These are phyloP conservation scores for Macrocentrus cingulum DNA, from an alignment of 1,140 invertebrate genomes.

Conservation along the genomic window DNA sequence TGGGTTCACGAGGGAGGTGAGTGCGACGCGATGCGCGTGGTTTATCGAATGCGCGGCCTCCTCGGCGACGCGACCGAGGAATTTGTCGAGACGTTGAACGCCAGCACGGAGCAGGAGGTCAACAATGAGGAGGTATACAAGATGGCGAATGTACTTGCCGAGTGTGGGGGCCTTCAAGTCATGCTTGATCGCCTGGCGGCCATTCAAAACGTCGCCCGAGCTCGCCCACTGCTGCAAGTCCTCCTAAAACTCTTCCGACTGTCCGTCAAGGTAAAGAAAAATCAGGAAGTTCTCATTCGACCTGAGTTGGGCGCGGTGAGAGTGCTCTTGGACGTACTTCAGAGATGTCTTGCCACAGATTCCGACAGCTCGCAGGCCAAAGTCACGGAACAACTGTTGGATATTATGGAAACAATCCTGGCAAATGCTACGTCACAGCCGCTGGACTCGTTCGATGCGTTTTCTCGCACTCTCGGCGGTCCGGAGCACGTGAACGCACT, in stretches of 20 bases:
- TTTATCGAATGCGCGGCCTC: constrained; percentile 97
- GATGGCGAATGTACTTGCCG: constrained; percentile 72
- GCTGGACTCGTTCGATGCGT: constrained; percentile 73
- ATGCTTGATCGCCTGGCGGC: constrained; percentile 57
- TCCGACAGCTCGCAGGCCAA: constrained; percentile 66
- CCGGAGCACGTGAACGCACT: constrained; percentile 83
- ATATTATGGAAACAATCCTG: constrained; percentile 91
- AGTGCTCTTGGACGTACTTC: constrained; percentile 69
- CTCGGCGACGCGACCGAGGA: constrained; percentile 98
- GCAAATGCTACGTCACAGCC: constrained; percentile 83
- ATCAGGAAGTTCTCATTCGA: constrained; percentile 70
- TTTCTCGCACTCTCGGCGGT: constrained; percentile 82
- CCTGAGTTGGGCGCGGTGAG: constrained; percentile 71
- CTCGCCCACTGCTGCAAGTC: constrained; percentile 79
- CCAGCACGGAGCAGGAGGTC: constrained; percentile 85
- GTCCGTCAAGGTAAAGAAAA: constrained; percentile 76
- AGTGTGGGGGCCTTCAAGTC: constrained; percentile 85
- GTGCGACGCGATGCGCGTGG: constrained; percentile 93
- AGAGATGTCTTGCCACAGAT: constrained; percentile 67
- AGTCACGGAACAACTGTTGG: constrained; percentile 81
- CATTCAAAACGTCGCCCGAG: constrained; percentile 72
- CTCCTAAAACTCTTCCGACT: constrained; percentile 82
- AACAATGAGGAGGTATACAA: constrained; percentile 94
- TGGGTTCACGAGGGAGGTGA: constrained; percentile 87
- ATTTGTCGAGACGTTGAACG: constrained; percentile 92